Evolutionary conservation across 2,113 vertebrate genomes (phyloP), one percentile per base, ranked within the genome.

Genomic region (Callorhinus ursinus): DNA sequence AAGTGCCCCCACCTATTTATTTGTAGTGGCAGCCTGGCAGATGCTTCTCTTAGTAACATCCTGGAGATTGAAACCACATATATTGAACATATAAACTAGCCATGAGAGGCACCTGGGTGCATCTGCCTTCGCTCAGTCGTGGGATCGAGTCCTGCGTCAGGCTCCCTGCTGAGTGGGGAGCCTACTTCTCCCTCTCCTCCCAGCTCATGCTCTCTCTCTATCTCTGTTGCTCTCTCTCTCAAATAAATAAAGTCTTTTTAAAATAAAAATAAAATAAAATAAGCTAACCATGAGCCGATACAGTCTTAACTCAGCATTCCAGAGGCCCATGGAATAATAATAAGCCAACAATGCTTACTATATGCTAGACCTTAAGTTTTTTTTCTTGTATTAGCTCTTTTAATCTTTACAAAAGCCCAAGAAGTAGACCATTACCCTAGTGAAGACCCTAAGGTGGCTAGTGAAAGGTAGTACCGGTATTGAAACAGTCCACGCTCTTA

Each of bases 361-460:
- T 18, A 42, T 31, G 26, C 88, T 46, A 61, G n/a, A 46, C 5
- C 13, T 36, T 53, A 89, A 89, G n/a, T 33, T 33, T 12, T 94
- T 93, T 93, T 86, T 74, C 92, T 94, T 85, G 33, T 69, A 93
- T 69, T 90, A 79, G 80, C 26, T 69, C 53, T 95, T 86, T 46
- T 67, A 63, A 80, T 67, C 51, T 92, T 76, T 51, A 65, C 63
- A 28, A 87, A 93, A 87, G 46, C 74, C 49, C 46, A 72, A 76
- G 61, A 88, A 83, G 49, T 36, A 92, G 31, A 61, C n/a, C 72
- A 39, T n/a, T 31, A 84, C 7, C 28, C 12, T 57, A 96, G 6
- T 36, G 61, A 61, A 42, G 55, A 80, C 39, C 57, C 46, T 57
- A 57, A 81, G 39, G 69, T 49, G 91, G 22, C 72, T 49, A 46